A percentile compares a stretch with the other conserved stretches of the same genome.
phyloP scores from a whole-genome alignment of 1,140 invertebrate genomes.

The Nephila pilipes region DNA sequence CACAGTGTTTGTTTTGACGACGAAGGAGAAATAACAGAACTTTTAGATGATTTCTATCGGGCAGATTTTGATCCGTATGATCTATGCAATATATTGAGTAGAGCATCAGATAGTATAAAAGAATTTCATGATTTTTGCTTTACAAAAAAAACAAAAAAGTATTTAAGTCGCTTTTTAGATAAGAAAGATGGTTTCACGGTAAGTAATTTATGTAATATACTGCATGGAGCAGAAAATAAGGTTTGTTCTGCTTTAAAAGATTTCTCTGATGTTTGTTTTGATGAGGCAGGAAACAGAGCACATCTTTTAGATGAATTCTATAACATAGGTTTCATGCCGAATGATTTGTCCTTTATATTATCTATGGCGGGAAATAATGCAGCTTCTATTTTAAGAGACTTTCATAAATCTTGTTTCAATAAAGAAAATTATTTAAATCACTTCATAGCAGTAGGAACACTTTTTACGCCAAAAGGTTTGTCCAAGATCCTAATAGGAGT shows the following conservation, averaged over 20 bases:
- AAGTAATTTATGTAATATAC: slow-evolving; percentile 31
- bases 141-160: slow-evolving; percentile 5
- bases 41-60: background rate
- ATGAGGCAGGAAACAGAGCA: background rate
- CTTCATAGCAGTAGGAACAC: background rate
- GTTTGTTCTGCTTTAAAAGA: slow-evolving; percentile 27
- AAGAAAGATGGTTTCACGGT: background rate
- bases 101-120: slow-evolving; percentile 12
- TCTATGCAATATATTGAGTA: slow-evolving; percentile 43
- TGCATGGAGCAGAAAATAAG: slow-evolving; percentile 29
- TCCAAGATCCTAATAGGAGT: slow-evolving; percentile 37
- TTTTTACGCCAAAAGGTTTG: slow-evolving; percentile 58
- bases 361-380: slow-evolving; percentile 60
- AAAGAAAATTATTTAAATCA: slow-evolving; percentile 63
- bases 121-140: slow-evolving; percentile 60
- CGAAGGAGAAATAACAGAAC: slow-evolving; percentile 31
- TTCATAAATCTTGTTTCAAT: slow-evolving; percentile 51
- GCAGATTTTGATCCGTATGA: background rate
- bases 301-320: slow-evolving; percentile 47
- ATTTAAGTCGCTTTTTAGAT: background rate
- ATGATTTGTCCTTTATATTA: slow-evolving; percentile 27
- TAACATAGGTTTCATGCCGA: background rate
- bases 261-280: slow-evolving; percentile 56
- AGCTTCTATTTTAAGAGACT: slow-evolving; percentile 58
- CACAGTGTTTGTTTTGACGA: slow-evolving; percentile 43